Base-by-base conservation (phyloP, 2,113 vertebrate genomes). In the Aramus guarauna region DNA sequence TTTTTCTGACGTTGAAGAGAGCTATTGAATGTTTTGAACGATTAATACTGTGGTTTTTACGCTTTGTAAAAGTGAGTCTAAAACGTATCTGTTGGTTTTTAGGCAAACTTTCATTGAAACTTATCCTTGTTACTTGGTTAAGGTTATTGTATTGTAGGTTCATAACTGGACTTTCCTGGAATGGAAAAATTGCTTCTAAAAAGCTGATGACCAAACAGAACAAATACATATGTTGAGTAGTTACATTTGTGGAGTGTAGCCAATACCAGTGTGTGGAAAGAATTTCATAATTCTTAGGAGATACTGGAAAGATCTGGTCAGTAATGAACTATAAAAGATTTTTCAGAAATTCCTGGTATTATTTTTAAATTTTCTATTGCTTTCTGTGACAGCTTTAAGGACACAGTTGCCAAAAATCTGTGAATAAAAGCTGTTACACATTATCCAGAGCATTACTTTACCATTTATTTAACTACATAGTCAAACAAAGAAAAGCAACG, bases 271-370 rank as follows among this genome's bases (percentile, higher is more conserved):
- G 21, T 67, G 17, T 81, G 92, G 94, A 96, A 95, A 90, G 52
- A 83, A 95, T 30, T 87, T 43, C 45, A 0, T 62, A 71, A 76
- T 16, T 77, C 78, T 56, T 91, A 66, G 50, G 79, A 76, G 67
- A 88, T 80, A 90, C 47, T 85, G 90, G 74, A 94, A 97, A 94
- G 63, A 83, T 75, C 34, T 96, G 36, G 67, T 94, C 91, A 88
- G 45, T 90, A 89, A 91, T 83, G 79, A 94, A 56, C 59, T 90
- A 58, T 63, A 85, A 90, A 97, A 85, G 50, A 67, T 69, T 81
- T 81, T 95, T 90, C 43, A 85, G 60, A 95, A 87, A 84, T 89
- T 75, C 50, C 53, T 85, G 52, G 36, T 79, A 34, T 66, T 87
- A 37, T 63, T 86, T 72, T 60, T 47, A 37, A 64, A 75, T 91